These are phyloP conservation scores for Cottus gobio DNA, from an alignment of 2,113 vertebrate species.

Conservation along the genomic window DNA sequence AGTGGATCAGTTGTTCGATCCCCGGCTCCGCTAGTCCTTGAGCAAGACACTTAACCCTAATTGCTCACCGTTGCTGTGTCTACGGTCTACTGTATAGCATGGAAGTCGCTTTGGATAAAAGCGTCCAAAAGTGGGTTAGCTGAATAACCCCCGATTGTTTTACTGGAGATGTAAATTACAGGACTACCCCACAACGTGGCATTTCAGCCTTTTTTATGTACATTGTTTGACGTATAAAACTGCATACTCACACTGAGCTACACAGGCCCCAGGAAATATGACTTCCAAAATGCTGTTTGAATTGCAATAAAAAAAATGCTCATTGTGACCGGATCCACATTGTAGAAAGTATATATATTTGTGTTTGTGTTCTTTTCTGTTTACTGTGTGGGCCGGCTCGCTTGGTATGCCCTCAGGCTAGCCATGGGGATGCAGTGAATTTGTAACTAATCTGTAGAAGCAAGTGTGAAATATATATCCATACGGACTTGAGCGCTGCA, in stretches of 20 bases:
- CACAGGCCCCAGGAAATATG: neutral
- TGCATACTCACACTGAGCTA: neutral
- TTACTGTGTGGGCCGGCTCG: neutral
- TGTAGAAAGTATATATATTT: neutral
- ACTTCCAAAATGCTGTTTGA: neutral
- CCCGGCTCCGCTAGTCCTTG: no score
- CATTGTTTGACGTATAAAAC: neutral
- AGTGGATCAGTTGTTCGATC: no score
- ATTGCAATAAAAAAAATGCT: neutral
- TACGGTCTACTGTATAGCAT: no score
- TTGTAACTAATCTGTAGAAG: neutral
- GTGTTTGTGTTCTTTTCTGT: neutral
- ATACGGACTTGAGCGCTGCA: neutral
- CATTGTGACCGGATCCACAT: no score
- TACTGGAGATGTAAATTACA: neutral
- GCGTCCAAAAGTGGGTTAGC: no score
- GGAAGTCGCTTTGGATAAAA: no score
- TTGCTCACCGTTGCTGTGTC: no score
- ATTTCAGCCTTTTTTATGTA: neutral
- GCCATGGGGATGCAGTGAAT: neutral
- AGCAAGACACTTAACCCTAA: no score
- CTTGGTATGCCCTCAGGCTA: neutral
- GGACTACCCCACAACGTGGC: neutral
- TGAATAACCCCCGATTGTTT: neutral
- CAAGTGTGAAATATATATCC: constrained; percentile 18